Evolutionary conservation across 2,797 vertebrate genomes (phyloP), one percentile per base, ranked within the genome.

Genomic region (Eospalax fontanierii): DNA sequence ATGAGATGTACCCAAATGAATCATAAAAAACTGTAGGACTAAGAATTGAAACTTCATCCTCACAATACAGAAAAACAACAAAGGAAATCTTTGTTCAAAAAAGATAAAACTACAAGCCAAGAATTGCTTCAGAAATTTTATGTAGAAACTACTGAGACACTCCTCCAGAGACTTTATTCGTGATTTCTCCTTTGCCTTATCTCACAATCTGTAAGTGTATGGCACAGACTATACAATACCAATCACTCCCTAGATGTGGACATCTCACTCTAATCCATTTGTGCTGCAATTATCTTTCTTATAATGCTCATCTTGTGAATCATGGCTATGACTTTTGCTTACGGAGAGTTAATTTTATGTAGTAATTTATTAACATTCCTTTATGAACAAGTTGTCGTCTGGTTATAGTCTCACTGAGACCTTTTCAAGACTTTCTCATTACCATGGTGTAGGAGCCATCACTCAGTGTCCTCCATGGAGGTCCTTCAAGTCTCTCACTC

Each of bases 31-130:
- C 15, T 74, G 3, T 12, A 89, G 26, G 4, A 65, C 24, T 80
- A 71, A 66, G 43, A 82, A 40, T 19, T 65, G 16, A 82, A 33
- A 68, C 2, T 38, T 6, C 21, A 33, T n/a, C 4, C 46, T 88
- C 6, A 85, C 79, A 84, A 15, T 2, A 30, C 19, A n/a, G n/a
- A n/a, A n/a, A n/a, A n/a, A n/a, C n/a, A n/a, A n/a, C 28, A 80
- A 84, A 50, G 59, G 43, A 95, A 89, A 59, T 80, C 4, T 30
- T 89, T 70, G 18, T 80, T 71, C 35, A 94, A 38, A 61, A 63
- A 91, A 89, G 11, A 78, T 79, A 83, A 76, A 92, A 70, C 33
- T 84, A 43, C 61, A 71, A 43, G 24, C 8, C 40, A 68, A 66
- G 70, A 4, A 24, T 89, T 73, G 28, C 38, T 73, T 81, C 50